Evolutionary conservation across 2,888 invertebrate genomes (phyloP), one percentile per base, ranked within the genome.

Genomic region (Drosophila rellima): DNA sequence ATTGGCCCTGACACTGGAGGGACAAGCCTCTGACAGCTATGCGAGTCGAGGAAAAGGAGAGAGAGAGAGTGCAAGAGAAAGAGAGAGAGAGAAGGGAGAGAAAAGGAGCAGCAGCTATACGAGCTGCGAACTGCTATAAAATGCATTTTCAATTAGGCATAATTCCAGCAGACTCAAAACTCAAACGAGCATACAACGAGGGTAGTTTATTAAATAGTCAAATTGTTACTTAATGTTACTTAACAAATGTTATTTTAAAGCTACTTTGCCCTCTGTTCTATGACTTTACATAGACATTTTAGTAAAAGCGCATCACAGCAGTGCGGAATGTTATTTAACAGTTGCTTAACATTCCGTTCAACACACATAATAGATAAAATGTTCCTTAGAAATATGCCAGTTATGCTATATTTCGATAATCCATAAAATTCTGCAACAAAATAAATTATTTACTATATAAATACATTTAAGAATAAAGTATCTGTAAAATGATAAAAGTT

Each of bases 81-180:
- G 5, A 44, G 20, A 3, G 13, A 20, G n/a, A 20, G 42, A n/a
- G 11, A 4, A 20, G 15, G 26, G 17, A 17, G 20, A 50, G 45
- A 3, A 29, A 26, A n/a, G 31, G 11, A 20, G 42, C 20, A 33
- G 56, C 60, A 69, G 63, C 74, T 74, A 78, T 64, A 59, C 51
- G 74, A 69, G 63, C 74, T 60, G 68, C 78, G 55, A 80, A 67
- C 84, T 86, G 87, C 87, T 88, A 80, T 88, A 82, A 89, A 82
- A 84, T 82, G 85, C 88, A 89, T 82, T 82, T 89, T 89, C 79
- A 84, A 89, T 88, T 85, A 87, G 85, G 65, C 74, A 87, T 89
- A 81, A 81, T 87, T 87, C 69, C 72, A 76, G 87, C 82, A 60
- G 84, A 62, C 78, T 52, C 48, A 37, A 47, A 62, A 51, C 51